phyloP scores from a whole-genome alignment of 1,140 invertebrate species.

The Batillaria attramentaria region DNA sequence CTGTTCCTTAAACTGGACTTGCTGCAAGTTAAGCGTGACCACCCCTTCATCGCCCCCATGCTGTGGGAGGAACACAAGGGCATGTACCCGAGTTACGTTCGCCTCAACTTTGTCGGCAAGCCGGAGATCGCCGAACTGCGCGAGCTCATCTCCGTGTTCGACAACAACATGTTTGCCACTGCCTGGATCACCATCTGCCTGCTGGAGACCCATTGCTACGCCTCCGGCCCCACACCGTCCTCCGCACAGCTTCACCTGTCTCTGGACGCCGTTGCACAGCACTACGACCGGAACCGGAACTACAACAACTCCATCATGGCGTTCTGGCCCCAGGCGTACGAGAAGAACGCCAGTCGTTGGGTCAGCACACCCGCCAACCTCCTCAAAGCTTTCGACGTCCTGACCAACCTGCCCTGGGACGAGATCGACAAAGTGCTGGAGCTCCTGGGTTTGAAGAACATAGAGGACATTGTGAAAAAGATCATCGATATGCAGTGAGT shows the following conservation, averaged over 20 bases:
- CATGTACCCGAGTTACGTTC: constrained; percentile 61
- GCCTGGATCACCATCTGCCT: constrained; percentile 61
- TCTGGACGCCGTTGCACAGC: constrained; percentile 46
- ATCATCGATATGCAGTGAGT: too few relatives aligned
- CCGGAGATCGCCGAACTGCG: constrained; percentile 51
- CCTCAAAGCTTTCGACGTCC: constrained; percentile 44
- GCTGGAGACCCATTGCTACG: constrained; percentile 59
- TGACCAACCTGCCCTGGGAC: constrained; percentile 43
- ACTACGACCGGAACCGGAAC: constrained; percentile 45
- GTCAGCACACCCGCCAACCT: constrained; percentile 57
- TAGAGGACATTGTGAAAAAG: constrained; percentile 31
- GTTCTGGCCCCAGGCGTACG: constrained; percentile 62
- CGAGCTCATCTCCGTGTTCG: constrained; percentile 56
- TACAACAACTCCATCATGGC: constrained; percentile 53
- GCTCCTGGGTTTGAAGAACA: constrained; percentile 44
- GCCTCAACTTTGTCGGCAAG: constrained; percentile 61
- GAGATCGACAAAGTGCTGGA: constrained; percentile 53
- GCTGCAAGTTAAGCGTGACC: constrained; percentile 51
- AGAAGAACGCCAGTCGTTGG: constrained; percentile 44
- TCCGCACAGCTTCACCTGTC: constrained; percentile 45
- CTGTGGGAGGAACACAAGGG: constrained; percentile 41
- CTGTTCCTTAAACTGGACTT: constrained; percentile 44
- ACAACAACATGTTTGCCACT: constrained; percentile 68
- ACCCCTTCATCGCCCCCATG: constrained; percentile 16
- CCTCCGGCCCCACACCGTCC: constrained; percentile 52